Base-by-base conservation (phyloP, 2,113 vertebrate genomes). In the Holacanthus passer region DNA sequence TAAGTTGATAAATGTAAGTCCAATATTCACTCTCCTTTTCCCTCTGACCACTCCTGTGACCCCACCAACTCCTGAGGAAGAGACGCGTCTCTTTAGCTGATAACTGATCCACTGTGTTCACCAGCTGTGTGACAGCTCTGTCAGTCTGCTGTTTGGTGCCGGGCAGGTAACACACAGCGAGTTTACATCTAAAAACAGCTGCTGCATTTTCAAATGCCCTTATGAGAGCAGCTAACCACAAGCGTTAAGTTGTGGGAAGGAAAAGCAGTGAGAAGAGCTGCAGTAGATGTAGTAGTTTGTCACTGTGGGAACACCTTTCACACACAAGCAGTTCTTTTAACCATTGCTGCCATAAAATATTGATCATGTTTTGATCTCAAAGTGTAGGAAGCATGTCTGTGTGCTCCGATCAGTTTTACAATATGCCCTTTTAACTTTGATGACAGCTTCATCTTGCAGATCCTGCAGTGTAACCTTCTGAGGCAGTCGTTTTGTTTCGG, bases 401-500 rank as follows among this genome's bases (percentile, higher is more conserved):
- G 29, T 39, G 17, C 11, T 58, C n/a, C 32, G 43, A 75, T 63
- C 31, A 77, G 20, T 52, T 17, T 29, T 2, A 24, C n/a, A 29
- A 39, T 45, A 31, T 65, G 65, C 41, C 32, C 71, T 76, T 70
- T 76, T 45, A 69, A 52, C 43, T 60, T 52, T 24, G 48, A 71
- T 58, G 9, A 20, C 35, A 24, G 68, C 37, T 52, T 24, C 7
- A 41, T 41, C 4, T 39, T 48, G 22, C 56, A 52, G 47, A 69
- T 74, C 45, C 9, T 31, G 11, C 71, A 2, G 19, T 45, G 72
- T 59, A n/a, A 66, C 16, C 22, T 24, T 73, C 45, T 60, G 56
- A 58, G n/a, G n/a, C 29, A 29, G 41, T 47, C 27, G 7, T 41
- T 62, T 74, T 41, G 11, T 11, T 10, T 10, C 17, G 62, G 24